phyloP scores from a whole-genome alignment of 2,797 vertebrate genomes.

The Mastacembelus armatus region DNA sequence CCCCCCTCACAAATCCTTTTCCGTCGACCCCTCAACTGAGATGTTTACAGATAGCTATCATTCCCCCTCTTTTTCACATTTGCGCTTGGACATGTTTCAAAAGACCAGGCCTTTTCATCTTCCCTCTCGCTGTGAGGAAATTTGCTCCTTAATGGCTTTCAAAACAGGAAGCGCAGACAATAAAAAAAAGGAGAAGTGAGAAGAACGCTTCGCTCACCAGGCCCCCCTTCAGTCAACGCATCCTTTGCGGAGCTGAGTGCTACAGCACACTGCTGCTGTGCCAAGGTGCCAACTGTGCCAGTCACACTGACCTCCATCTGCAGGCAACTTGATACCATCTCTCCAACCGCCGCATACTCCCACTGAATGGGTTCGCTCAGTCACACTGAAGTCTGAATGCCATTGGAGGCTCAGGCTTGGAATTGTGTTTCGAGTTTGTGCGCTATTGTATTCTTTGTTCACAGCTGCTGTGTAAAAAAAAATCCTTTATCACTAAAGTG shows the following conservation, averaged over 20 bases:
- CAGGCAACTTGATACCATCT: conserved; percentile 81
- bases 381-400: conserved; percentile 79
- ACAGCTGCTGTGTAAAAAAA: conserved; percentile 81
- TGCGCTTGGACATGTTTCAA: conserved; percentile 88
- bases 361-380: conserved; percentile 78
- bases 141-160: conserved; percentile 89
- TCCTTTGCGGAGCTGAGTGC: conserved; percentile 74
- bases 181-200: conserved; percentile 81
- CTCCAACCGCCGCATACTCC: conserved; percentile 72
- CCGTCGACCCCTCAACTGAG: conserved; percentile 85
- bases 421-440: conserved; percentile 82
- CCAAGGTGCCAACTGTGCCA: conserved; percentile 84
- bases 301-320: conserved; percentile 84
- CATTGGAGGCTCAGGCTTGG: conserved; percentile 79
- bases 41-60: conserved; percentile 88
- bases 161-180: conserved; percentile 88
- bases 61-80: conserved; percentile 82
- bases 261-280: conserved; percentile 64
- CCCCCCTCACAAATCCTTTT: conserved; percentile 82
- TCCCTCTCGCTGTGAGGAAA: conserved; percentile 85
- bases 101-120: conserved; percentile 83
- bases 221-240: conserved; percentile 67
- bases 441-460: conserved; percentile 81
- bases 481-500: conserved; percentile 77
- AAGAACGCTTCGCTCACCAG: conserved; percentile 67